Percentiles rank a stretch among this genome's conserved stretches.
These are phyloP conservation scores for Seriola quinqueradiata DNA, from an alignment of 2,113 vertebrate genomes.

Conservation along the genomic window DNA sequence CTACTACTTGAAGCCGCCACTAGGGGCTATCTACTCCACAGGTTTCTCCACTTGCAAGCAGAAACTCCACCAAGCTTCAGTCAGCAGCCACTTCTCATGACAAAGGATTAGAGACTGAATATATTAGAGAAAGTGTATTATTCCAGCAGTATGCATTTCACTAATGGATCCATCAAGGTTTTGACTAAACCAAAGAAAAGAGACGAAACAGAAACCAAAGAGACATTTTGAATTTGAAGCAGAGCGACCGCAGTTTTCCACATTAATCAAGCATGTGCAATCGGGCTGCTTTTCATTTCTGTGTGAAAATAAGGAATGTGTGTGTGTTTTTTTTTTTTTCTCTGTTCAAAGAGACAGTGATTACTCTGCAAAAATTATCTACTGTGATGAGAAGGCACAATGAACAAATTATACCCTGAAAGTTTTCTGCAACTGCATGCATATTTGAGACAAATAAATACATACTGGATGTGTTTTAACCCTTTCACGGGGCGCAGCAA, in stretches of 20 bases:
- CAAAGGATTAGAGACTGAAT: slow-evolving; percentile 56
- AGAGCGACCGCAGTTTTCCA: slow-evolving; percentile 62
- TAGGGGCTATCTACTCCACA: slow-evolving; percentile 81
- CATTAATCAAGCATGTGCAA: slow-evolving; percentile 63
- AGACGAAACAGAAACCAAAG: slow-evolving; percentile 48
- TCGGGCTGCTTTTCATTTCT: slow-evolving; percentile 58
- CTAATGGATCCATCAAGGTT: slow-evolving; percentile 54
- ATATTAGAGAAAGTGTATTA: slow-evolving; percentile 34
- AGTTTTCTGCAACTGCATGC: slow-evolving; percentile 45
- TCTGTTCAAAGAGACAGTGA: slow-evolving; percentile 45
- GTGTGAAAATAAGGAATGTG: slow-evolving; percentile 57
- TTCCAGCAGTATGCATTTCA: slow-evolving; percentile 51
- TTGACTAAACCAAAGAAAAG: slow-evolving; percentile 31
- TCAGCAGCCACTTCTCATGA: slow-evolving; percentile 52
- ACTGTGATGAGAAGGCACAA: slow-evolving; percentile 38
- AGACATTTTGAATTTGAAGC: slow-evolving; percentile 46
- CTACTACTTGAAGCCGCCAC: slow-evolving; percentile 52
- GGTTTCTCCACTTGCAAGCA: slow-evolving; percentile 53
- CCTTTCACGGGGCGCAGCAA: background rate
- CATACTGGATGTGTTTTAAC: slow-evolving; percentile 29
- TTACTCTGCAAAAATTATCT: slow-evolving; percentile 45
- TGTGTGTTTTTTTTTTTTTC: slow-evolving; percentile 41
- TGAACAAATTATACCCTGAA: slow-evolving; percentile 54
- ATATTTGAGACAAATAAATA: slow-evolving; percentile 25
- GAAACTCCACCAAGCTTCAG: slow-evolving; percentile 30